Conservation (phyloP, 2,113 vertebrate species). For the Sinocyclocheilus grahami region DNA sequence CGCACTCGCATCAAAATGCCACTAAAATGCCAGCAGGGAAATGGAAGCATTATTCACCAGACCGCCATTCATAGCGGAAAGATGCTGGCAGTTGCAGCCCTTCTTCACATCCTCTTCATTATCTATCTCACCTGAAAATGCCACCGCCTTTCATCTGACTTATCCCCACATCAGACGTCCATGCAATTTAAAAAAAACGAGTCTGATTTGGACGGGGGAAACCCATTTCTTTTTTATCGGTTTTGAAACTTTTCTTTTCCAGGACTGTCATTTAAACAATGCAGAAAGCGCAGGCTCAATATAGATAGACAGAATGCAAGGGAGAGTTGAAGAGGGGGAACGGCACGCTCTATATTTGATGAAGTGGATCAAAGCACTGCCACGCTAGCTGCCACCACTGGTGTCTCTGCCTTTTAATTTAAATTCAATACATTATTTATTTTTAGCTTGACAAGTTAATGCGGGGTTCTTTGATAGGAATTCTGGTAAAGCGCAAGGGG, state of each 20-base stretch:
- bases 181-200: conserved; percentile 39
- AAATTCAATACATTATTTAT: conserved; percentile 55
- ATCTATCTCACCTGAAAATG: conserved; percentile 71
- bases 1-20: conserved; percentile 76
- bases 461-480: conserved; percentile 50
- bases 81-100: conserved; percentile 48
- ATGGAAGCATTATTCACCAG: conserved; percentile 67
- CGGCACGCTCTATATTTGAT: conserved; percentile 53
- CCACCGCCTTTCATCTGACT: conserved; percentile 59
- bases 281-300: conserved; percentile 42
- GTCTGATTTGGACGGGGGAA: conserved; percentile 19
- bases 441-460: conserved; percentile 59
- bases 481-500: conserved; percentile 32
- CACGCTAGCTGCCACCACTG: conserved; percentile 34
- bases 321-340: conserved; percentile 10
- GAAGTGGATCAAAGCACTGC: conserved; percentile 55
- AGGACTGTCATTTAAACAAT: conserved; percentile 56
- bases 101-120: conserved; percentile 70
- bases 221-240: conserved; percentile 28
- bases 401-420: conserved; percentile 42
- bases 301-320: conserved; percentile 28
- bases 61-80: conserved; percentile 51
- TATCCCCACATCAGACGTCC: conserved; percentile 48
- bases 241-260: conserved; percentile 18
- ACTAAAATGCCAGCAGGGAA: conserved; percentile 79